Base-by-base conservation (phyloP, 1,140 invertebrate genomes). In the Saccostrea echinata region DNA sequence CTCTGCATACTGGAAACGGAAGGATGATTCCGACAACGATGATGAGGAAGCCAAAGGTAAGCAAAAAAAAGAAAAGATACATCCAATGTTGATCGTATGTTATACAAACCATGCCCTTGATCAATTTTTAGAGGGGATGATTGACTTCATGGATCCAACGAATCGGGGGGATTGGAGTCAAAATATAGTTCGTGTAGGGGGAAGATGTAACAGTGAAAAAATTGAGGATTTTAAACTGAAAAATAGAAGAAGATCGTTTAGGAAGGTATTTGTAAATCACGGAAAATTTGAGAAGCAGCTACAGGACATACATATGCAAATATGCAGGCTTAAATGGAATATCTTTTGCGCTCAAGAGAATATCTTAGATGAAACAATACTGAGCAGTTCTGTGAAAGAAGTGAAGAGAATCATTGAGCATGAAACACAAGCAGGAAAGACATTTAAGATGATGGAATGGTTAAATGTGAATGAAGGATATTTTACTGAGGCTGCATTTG, bases 41-140 rank as follows among this genome's bases (percentile, higher is more conserved):
- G 21, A 21, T 21, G n/a, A n/a, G 43, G 16, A 18, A 13, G 9
- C 13, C 3, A 87, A 35, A 61, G 43, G n/a, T 6, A 83, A 83
- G 18, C 11, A 24, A n/a, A 35, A 52, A 51, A 21, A 53, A 27
- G 52, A 52, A 13, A 1, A 80, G 12, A 16, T 76, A 12, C 57
- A 81, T 24, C 96, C 97, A 13, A 96, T 98, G 86, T 93, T 98
- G 3, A 95, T 98, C 11, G 96, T 98, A 18, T 97, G 97, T 92
- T 97, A 97, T 90, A 98, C 97, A 0, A 98, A 98, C 93, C 97
- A 98, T 94, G 97, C 98, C 1, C 93, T 98, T 8, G 97, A 98
- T 95, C 97, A 98, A 92, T 98, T 98, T 95, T 94, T 98, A 18
- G 96, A 97, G 93, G 97, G 96, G 30, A 91, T 94, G n/a, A 55